phyloP scores from a whole-genome alignment of 2,797 vertebrate genomes.

The Setipinna tenuifilis region DNA sequence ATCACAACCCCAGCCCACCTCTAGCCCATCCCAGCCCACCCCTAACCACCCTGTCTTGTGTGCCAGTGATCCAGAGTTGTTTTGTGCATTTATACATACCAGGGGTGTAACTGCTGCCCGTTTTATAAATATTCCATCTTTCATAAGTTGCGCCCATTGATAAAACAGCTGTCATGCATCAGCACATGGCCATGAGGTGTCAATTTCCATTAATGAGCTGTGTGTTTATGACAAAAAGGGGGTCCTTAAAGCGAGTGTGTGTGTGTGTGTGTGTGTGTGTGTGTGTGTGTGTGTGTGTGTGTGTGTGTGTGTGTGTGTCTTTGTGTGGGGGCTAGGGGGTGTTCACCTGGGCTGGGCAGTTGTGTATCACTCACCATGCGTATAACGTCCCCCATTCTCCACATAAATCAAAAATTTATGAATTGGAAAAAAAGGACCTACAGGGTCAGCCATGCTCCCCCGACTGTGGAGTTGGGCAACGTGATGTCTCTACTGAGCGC shows the following conservation, averaged over 20 bases:
- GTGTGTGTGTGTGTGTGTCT: no score
- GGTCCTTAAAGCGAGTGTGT: not conserved
- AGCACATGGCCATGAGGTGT: constrained; percentile 62
- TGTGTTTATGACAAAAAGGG: constrained; percentile 49
- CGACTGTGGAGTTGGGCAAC: not conserved
- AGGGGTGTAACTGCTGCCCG: not conserved
- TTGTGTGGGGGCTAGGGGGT: no score
- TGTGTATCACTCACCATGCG: not conserved
- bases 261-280: no score
- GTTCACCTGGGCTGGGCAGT: no score
- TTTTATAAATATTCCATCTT: constrained; percentile 8
- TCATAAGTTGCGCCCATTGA: constrained; percentile 54
- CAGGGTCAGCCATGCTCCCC: not conserved
- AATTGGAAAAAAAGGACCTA: not conserved
- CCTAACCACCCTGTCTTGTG: not conserved
- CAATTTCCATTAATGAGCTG: constrained; percentile 61
- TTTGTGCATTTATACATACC: not conserved
- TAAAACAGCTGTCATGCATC: constrained; percentile 65
- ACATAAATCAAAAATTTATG: not conserved
- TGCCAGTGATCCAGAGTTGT: not conserved
- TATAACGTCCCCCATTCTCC: not conserved
- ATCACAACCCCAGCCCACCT: not conserved
- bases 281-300: no score
- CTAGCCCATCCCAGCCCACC: not conserved
- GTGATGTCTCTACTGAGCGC: not conserved